phyloP scores from a whole-genome alignment of 2,113 vertebrate genomes.

The Hemiscyllium ocellatum region DNA sequence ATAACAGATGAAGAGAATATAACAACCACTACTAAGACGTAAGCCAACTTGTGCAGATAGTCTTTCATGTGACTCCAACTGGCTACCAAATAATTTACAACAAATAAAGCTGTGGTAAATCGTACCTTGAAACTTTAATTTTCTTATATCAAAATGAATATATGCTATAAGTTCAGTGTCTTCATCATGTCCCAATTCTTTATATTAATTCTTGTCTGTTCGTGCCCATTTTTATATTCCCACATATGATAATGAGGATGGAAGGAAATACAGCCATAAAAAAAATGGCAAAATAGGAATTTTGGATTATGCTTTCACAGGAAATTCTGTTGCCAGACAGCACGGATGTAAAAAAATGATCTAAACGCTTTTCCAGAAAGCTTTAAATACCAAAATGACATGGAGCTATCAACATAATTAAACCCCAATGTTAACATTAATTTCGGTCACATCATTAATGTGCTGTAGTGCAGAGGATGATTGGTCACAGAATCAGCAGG shows the following conservation, averaged over 20 bases:
- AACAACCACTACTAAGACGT: neutral
- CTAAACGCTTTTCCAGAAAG: neutral
- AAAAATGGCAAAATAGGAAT: neutral
- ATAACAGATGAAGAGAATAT: neutral
- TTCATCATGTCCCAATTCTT: neutral
- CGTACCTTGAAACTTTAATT: neutral
- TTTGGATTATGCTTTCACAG: neutral
- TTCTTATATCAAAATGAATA: neutral
- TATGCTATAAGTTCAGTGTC: neutral
- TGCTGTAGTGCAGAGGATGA: neutral
- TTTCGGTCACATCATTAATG: neutral
- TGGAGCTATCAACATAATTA: neutral
- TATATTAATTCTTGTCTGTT: neutral
- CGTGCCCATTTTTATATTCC: neutral
- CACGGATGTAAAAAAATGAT: neutral
- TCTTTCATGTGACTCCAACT: neutral
- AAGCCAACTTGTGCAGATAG: neutral
- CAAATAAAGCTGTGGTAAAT: neutral
- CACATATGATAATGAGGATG: too few species aligned
- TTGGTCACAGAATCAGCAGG: neutral
- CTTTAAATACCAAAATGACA: neutral
- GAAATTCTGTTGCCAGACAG: neutral
- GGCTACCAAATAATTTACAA: neutral
- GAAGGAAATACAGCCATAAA: neutral
- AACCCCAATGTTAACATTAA: neutral